A percentile compares a stretch with the other conserved stretches of the same genome.
These are phyloP conservation scores for Heteractis magnifica DNA, from an alignment of 92 coral and sea anemone genomes.

Conservation along the genomic window DNA sequence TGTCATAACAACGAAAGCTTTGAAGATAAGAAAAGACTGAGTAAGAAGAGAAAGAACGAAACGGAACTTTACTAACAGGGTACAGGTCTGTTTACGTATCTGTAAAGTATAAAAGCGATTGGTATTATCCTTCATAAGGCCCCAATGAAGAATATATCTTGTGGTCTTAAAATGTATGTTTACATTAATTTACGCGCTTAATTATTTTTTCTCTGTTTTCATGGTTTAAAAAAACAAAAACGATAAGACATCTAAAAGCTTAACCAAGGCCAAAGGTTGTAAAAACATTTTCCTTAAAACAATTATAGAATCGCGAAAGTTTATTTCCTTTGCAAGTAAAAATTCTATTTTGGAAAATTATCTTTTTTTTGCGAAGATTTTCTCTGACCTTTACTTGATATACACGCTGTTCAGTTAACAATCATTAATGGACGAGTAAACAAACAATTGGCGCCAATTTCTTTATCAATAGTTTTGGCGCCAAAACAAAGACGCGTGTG, in stretches of 20 bases:
- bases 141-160: no score
- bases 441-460: slow-evolving; percentile 3
- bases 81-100: no score
- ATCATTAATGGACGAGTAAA: not conserved
- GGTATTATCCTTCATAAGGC: no score
- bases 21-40: no score
- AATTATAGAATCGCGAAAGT: not conserved
- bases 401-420: not conserved
- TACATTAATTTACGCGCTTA: no score
- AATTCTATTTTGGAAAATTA: not conserved
- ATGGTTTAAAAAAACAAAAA: not conserved
- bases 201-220: not conserved
- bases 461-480: not conserved
- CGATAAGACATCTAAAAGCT: not conserved
- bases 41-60: no score
- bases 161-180: no score
- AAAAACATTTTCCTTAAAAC: not conserved
- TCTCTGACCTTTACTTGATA: not conserved
- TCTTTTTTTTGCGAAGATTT: not conserved
- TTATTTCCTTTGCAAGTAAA: not conserved
- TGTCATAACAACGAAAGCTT: no score
- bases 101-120: no score
- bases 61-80: no score
- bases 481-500: slow-evolving; percentile 8
- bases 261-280: not conserved